Conservation (phyloP, 1,140 invertebrate species). For the Bombus sibiricus region DNA sequence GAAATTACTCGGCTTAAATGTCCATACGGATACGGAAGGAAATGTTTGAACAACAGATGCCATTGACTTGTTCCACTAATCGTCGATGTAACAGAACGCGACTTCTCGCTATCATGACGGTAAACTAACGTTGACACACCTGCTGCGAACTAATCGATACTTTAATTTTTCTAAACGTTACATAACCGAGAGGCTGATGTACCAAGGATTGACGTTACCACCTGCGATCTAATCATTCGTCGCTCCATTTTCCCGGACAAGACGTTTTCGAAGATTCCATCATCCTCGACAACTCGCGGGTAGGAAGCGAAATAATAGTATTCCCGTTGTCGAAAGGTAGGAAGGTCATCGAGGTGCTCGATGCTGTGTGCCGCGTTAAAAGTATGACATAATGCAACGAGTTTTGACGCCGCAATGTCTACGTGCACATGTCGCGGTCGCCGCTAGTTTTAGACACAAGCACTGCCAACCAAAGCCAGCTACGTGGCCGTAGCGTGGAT, state of each 20-base stretch:
- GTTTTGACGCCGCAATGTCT: constrained; percentile 80
- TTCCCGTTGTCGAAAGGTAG: not conserved
- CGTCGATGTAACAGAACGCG: too few relatives aligned
- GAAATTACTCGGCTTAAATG: not conserved
- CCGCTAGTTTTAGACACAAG: constrained; percentile 74
- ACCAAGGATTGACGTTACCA: not conserved
- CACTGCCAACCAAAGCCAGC: constrained; percentile 65
- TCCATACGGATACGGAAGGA: not conserved
- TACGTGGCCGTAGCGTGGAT: constrained; percentile 14
- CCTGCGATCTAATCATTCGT: not conserved
- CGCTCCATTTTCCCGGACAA: not conserved
- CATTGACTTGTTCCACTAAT: not conserved
- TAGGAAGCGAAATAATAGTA: not conserved
- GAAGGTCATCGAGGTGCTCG: not conserved
- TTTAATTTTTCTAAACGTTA: constrained; percentile 33
- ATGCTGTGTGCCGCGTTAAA: constrained; percentile 36
- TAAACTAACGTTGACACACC: constrained; percentile 16
- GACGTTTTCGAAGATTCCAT: not conserved
- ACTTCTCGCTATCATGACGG: not conserved
- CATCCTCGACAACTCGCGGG: not conserved
- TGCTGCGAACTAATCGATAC: constrained; percentile 26
- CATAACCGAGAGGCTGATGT: constrained; percentile 4
- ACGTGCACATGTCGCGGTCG: constrained; percentile 70
- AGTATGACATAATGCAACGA: constrained; percentile 74
- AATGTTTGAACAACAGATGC: not conserved